A percentile compares a stretch with the other conserved stretches of the same genome.
phyloP scores from a whole-genome alignment of 1,140 invertebrate genomes.

The Oryctes rhinoceros region DNA sequence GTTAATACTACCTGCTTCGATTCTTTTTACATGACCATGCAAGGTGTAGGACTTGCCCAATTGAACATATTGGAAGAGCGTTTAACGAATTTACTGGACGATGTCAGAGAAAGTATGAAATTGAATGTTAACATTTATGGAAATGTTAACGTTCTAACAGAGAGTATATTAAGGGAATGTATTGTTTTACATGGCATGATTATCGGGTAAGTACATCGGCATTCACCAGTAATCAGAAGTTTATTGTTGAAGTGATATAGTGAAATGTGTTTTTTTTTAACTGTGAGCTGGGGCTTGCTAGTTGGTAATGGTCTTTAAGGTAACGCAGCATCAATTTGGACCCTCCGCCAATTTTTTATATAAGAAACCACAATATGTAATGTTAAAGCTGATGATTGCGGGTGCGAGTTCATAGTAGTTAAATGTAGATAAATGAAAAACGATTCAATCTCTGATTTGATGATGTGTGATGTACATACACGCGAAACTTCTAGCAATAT shows the following conservation, averaged over 20 bases:
- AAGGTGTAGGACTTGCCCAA: background rate
- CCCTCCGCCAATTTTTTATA: too few species aligned
- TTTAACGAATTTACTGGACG: background rate
- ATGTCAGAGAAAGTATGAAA: background rate
- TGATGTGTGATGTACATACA: too few species aligned
- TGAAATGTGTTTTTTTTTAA: background rate
- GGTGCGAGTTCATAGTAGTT: too few species aligned
- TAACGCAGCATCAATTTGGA: too few species aligned
- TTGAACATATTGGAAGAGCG: background rate
- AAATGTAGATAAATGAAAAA: too few species aligned
- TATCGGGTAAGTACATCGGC: background rate
- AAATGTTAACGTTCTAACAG: background rate
- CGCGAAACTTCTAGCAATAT: too few species aligned
- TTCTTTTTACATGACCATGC: background rate
- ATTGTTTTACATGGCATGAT: background rate
- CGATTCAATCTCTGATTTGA: too few species aligned
- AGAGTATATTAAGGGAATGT: background rate
- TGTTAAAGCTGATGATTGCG: too few species aligned
- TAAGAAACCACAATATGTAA: too few species aligned
- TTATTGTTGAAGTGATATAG: too few species aligned
- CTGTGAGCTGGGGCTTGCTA: background rate
- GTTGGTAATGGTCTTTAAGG: too few species aligned
- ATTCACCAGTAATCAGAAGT: too few species aligned
- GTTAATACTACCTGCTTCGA: background rate
- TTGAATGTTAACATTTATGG: background rate